These are phyloP conservation scores for Sturnus vulgaris DNA, from an alignment of 2,113 vertebrate species.

Conservation along the genomic window DNA sequence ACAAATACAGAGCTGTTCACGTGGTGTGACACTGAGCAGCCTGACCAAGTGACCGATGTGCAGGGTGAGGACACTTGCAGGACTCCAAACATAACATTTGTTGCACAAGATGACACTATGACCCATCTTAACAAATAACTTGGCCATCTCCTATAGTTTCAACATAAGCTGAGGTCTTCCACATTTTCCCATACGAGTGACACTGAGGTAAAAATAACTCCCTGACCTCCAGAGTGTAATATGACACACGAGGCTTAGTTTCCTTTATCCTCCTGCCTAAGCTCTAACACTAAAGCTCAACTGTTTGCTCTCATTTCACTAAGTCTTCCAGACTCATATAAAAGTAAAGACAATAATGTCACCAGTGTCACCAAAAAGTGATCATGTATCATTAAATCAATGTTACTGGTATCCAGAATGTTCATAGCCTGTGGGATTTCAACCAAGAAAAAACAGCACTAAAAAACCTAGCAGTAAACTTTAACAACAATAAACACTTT, in stretches of 20 bases:
- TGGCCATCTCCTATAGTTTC: background rate
- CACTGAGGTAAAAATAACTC: slow-evolving; percentile 27
- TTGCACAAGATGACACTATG: background rate
- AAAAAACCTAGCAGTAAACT: background rate
- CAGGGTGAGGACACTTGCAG: background rate
- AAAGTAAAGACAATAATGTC: background rate
- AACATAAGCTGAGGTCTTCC: background rate
- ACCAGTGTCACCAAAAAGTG: background rate
- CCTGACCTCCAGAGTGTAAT: background rate
- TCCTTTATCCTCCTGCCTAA: background rate
- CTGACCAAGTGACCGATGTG: background rate
- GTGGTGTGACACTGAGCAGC: background rate
- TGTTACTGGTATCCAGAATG: background rate
- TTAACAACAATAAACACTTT: background rate
- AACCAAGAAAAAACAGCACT: background rate
- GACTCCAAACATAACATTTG: background rate
- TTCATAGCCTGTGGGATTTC: background rate
- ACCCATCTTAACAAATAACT: background rate
- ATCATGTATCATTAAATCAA: background rate
- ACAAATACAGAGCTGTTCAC: background rate
- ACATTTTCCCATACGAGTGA: background rate
- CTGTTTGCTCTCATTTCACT: background rate
- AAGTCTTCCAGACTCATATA: background rate
- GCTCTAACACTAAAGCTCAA: background rate
- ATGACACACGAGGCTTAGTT: background rate